phyloP scores from a whole-genome alignment of 2,888 invertebrate genomes.

The Psococerastis gibbosa region DNA sequence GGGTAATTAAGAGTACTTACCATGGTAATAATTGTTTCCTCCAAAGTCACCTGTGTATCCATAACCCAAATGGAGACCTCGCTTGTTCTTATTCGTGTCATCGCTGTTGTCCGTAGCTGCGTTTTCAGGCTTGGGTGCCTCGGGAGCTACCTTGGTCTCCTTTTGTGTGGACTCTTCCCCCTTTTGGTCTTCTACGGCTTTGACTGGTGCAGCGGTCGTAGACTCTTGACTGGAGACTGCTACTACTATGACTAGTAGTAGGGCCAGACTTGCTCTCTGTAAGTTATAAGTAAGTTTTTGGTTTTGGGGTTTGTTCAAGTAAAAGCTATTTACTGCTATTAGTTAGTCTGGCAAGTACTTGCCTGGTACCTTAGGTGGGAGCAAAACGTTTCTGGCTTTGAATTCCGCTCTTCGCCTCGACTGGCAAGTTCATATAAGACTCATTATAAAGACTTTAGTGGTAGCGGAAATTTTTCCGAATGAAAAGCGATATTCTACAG shows the following conservation, averaged over 20 bases:
- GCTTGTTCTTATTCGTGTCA: conserved; percentile 1
- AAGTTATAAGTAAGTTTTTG: no score
- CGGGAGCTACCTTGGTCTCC: not conserved
- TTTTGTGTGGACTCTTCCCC: conserved; percentile 5
- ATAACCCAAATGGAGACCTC: conserved; percentile 5
- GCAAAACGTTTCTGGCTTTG: no score
- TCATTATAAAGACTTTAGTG: no score
- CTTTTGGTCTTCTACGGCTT: conserved; percentile 4
- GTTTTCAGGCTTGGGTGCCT: not conserved
- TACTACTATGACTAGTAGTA: conserved; percentile 1
- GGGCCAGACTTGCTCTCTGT: not conserved
- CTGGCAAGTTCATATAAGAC: no score
- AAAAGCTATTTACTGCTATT: no score
- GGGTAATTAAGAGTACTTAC: not conserved
- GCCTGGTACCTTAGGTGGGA: no score
- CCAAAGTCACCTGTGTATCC: conserved; percentile 3
- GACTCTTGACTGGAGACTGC: not conserved
- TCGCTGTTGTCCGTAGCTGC: not conserved
- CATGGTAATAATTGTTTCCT: not conserved
- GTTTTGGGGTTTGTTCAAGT: no score
- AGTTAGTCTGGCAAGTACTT: no score
- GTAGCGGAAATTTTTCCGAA: no score
- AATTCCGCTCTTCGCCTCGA: no score
- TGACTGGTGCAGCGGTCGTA: not conserved
- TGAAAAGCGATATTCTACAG: no score